Evolutionary conservation across 2,113 vertebrate genomes (phyloP).

Genomic region (Scomber colias): DNA sequence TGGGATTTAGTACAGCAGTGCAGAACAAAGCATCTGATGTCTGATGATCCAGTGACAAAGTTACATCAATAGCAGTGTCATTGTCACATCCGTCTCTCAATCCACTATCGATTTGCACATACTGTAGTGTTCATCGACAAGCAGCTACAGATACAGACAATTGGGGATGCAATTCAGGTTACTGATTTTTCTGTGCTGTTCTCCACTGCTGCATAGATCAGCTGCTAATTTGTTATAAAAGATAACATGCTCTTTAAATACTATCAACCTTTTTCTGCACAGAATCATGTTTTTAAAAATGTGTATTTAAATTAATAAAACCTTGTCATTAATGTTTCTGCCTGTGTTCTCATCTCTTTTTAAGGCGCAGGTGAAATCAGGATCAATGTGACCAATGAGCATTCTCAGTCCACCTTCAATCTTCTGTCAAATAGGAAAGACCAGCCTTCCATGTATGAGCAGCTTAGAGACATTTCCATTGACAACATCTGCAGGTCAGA

Average conservation of each 20-base stretch:
- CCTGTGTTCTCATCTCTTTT: constrained; percentile 18
- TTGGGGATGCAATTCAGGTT: constrained; percentile 33
- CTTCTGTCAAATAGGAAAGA: constrained; percentile 89
- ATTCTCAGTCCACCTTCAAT: constrained; percentile 92
- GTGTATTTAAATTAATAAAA: not conserved
- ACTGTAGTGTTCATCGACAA: constrained; percentile 27
- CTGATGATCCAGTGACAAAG: not conserved
- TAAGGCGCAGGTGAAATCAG: constrained; percentile 92
- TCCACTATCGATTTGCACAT: constrained; percentile 51
- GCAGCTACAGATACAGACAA: constrained; percentile 11
- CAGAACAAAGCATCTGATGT: not conserved
- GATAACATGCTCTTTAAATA: not conserved
- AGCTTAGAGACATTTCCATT: constrained; percentile 96
- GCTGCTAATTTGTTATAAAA: constrained; percentile 2
- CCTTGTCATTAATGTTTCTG: not conserved
- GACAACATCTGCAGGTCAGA: constrained; percentile 96
- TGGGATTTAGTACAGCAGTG: not conserved
- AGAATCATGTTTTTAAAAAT: not conserved
- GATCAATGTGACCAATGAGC: constrained; percentile 95
- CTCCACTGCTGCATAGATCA: not conserved
- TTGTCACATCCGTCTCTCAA: constrained; percentile 1
- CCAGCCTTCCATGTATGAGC: constrained; percentile 97
- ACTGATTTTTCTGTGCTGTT: constrained; percentile 23
- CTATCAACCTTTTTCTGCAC: not conserved
- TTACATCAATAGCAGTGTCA: constrained; percentile 32